Conservation (phyloP, 2,113 vertebrate species). For the Origma solitaria region DNA sequence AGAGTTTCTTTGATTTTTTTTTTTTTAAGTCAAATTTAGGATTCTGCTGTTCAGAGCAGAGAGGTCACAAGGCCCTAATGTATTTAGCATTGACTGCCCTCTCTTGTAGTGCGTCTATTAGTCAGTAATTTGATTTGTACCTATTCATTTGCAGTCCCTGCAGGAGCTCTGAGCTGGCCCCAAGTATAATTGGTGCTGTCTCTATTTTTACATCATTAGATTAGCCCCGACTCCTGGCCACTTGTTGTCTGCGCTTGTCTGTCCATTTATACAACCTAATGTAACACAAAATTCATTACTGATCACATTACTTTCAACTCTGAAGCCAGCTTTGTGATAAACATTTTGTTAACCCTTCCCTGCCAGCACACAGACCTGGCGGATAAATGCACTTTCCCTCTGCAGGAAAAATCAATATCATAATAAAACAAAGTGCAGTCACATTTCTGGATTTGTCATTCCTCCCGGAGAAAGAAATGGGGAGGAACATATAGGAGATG, state of each 20-base stretch:
- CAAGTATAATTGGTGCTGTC: constrained; percentile 91
- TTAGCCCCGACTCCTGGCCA: constrained; percentile 96
- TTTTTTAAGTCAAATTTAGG: constrained; percentile 78
- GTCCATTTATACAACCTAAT: constrained; percentile 94
- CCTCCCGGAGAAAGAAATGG: constrained; percentile 66
- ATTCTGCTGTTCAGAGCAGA: constrained; percentile 82
- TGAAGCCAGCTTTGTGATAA: constrained; percentile 84
- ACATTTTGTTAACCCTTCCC: constrained; percentile 85
- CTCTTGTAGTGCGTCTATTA: constrained; percentile 90
- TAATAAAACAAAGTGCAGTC: constrained; percentile 79
- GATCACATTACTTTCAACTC: constrained; percentile 99
- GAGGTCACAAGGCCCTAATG: constrained; percentile 88
- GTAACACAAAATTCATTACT: constrained; percentile 99
- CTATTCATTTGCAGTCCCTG: constrained; percentile 92
- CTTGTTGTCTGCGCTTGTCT: constrained; percentile 93
- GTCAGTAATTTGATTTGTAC: constrained; percentile 89
- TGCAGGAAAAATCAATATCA: constrained; percentile 74
- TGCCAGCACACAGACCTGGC: constrained; percentile 41
- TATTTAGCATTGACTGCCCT: constrained; percentile 90
- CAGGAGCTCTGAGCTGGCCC: constrained; percentile 90
- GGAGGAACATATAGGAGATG: constrained; percentile 46
- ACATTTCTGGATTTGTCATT: constrained; percentile 76
- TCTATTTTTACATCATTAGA: constrained; percentile 98
- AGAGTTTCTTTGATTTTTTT: constrained; percentile 80
- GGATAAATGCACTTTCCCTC: constrained; percentile 72